Evolutionary conservation across 2,888 invertebrate species (phyloP).

Genomic region (Platerodrilus igneus): DNA sequence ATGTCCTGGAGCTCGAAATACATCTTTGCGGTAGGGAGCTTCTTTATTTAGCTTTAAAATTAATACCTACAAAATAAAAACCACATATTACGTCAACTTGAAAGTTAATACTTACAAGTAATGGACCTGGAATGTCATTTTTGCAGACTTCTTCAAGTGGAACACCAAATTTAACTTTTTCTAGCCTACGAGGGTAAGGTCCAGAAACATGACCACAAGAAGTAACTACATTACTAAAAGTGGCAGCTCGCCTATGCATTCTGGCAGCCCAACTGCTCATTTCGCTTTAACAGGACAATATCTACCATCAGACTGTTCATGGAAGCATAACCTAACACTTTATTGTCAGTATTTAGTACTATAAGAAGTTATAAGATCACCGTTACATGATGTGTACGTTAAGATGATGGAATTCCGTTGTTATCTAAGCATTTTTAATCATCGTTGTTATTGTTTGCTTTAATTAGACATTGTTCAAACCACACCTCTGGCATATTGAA

Average conservation of each 20-base stretch:
- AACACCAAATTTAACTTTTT: constrained; percentile 93
- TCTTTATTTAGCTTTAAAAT: constrained; percentile 92
- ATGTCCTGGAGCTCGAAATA: constrained; percentile 92
- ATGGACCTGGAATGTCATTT: constrained; percentile 89
- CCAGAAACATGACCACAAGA: constrained; percentile 84
- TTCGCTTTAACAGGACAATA: constrained; percentile 38
- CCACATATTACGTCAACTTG: too few species aligned
- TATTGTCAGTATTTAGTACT: constrained; percentile 19
- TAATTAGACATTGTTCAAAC: constrained; percentile 30
- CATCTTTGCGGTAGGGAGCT: constrained; percentile 88
- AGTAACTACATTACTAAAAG: constrained; percentile 84
- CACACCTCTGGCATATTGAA: constrained; percentile 34
- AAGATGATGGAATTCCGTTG: constrained; percentile 14
- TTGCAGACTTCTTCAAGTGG: constrained; percentile 90
- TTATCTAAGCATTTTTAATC: constrained; percentile 26
- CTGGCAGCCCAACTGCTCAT: constrained; percentile 92
- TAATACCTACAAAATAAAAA: constrained; percentile 75
- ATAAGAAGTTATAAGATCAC: constrained; percentile 13
- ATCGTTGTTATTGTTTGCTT: constrained; percentile 25
- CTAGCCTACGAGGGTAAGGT: constrained; percentile 77
- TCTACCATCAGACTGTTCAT: constrained; percentile 31
- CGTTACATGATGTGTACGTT: constrained; percentile 12
- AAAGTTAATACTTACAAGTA: constrained; percentile 75
- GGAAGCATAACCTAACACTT: constrained; percentile 41
- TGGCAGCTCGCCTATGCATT: constrained; percentile 87